Base-by-base conservation (phyloP, 1,140 invertebrate genomes). In the Halesus radiatus region DNA sequence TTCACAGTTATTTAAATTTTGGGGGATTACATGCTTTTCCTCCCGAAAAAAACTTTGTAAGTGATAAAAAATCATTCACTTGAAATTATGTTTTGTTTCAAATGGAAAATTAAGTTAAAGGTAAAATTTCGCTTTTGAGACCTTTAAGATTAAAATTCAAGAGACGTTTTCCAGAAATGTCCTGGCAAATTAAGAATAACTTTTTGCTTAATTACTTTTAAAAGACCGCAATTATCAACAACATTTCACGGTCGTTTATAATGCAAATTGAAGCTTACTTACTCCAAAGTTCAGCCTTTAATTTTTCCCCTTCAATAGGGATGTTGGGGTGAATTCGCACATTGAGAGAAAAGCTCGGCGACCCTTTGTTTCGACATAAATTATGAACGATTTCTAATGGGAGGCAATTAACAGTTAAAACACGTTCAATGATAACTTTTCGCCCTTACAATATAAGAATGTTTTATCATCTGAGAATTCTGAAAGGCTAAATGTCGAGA, bases 161-260 rank as follows among this genome's bases (percentile, higher is more conserved):
- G 45, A 54, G 64, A 62, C 54, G 81, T 82, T 50, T 68, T 77
- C 56, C 29, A 45, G 52, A n/a, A 23, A n/a, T 70, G 22, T 64
- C 23, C 64, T 68, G 18, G 52, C 54, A 74, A 79, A 76, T 66
- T 74, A 54, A 54, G 78, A 77, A 77, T 79, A 82, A 79, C 72
- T 82, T 82, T 79, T 75, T 76, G 81, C 81, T 83, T 83, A 83
- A 83, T 83, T 83, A 83, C 81, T 83, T 83, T 78, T 75, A 79
- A 83, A 83, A 80, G 79, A 83, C 79, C 79, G 72, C 79, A 79
- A 83, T 80, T 83, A 83, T 83, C 81, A 83, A 83, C 81, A 83
- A 83, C 81, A 83, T 83, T 83, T 83, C 79, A 80, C 81, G 81
- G 76, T 83, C 79, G 76, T 83, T 83, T 80, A 83, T 83, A 83